Base-by-base conservation (phyloP, 2,113 vertebrate species). In the Mastomys natalensis region DNA sequence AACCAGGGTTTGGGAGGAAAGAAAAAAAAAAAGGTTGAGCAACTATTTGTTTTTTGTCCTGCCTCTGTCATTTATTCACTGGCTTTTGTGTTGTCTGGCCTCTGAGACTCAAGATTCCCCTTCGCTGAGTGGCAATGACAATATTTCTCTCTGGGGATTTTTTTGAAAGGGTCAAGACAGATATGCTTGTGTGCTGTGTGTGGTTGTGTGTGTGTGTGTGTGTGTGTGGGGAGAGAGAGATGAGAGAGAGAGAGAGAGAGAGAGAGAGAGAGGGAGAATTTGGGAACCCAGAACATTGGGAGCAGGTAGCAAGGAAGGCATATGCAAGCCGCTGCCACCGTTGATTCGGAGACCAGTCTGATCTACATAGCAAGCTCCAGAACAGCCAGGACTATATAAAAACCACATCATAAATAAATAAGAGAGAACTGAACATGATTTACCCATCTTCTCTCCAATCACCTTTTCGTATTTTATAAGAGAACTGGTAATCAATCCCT, bases 91-190 rank as follows among this genome's bases (percentile, higher is more conserved):
- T 87, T 91, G 34, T 12, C 55, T 94, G 87, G 37, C 34, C 53
- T 87, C 85, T 62, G 17, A 53, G 77, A 10, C 31, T 53, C 48
- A 37, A 37, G 21, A 53, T 31, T 53, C 31, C 77, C 31, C 31
- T 80, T 80, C 2, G 31, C 34, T 90, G 4, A 91, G 85, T 93
- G 16, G 5, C n/a, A 66, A 66, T 90, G 76, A 70, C 43, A 73
- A 66, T 10, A 51, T 73, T 58, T 91, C 21, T 24, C 80, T 82
- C 62, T 87, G n/a, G 88, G 51, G 26, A 48, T 16, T 93, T 97
- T 95, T 81, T n/a, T 72, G 58, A 87, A 93, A 93, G 7, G 8
- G 40, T 88, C 77, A 76, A 97, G 43, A 19, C 60, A 22, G 85
- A n/a, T 51, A 51, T 51, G 48, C 48, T 1, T 51, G 48, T 51